Conservation (phyloP, 92 coral and sea anemone genomes). For the Epizoanthus scotinus region DNA sequence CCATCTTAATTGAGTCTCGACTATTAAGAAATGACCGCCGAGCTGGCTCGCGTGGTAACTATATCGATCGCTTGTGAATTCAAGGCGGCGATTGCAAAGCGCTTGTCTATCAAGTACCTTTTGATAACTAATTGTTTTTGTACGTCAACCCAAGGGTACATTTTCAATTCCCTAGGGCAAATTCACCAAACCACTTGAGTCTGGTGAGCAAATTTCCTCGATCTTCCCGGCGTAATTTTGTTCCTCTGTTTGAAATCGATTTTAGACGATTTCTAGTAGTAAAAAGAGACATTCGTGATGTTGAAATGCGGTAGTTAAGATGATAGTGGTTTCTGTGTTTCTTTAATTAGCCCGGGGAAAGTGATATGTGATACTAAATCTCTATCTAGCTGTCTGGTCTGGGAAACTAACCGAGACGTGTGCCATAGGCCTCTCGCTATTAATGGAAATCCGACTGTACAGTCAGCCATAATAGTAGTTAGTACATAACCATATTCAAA, state of each 20-base stretch:
- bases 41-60: slow-evolving; percentile 36
- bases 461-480: not conserved
- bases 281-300: not conserved
- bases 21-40: not conserved
- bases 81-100: slow-evolving; percentile 19
- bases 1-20: not conserved
- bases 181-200: not conserved
- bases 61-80: slow-evolving; percentile 19
- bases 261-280: not conserved
- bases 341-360: slow-evolving; percentile 36
- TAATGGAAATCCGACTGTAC: slow-evolving; percentile 30
- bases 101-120: slow-evolving; percentile 32
- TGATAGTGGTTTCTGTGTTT: slow-evolving; percentile 23
- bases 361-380: slow-evolving; percentile 17
- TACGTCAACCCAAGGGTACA: not conserved
- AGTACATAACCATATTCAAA: not conserved
- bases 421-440: slow-evolving; percentile 11
- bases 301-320: not conserved
- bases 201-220: not conserved
- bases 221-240: not conserved
- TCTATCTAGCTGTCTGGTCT: slow-evolving; percentile 22
- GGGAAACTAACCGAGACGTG: slow-evolving; percentile 24
- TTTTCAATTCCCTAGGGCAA: slow-evolving; percentile 22
- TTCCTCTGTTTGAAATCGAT: not conserved
- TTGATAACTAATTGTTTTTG: slow-evolving; percentile 28